phyloP scores from a whole-genome alignment of 2,113 vertebrate genomes.

The Anser cygnoides region DNA sequence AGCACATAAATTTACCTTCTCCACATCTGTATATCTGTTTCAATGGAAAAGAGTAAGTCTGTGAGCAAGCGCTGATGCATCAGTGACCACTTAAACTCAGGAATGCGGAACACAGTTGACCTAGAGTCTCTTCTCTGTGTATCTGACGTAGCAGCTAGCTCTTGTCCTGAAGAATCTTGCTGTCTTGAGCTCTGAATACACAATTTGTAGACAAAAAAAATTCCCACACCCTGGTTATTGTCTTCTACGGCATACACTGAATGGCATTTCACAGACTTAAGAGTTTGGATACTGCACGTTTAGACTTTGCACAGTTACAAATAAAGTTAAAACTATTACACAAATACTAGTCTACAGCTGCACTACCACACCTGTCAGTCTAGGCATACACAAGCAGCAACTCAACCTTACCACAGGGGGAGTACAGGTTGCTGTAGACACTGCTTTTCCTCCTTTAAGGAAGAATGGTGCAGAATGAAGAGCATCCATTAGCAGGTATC shows the following conservation, averaged over 20 bases:
- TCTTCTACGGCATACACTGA: neutral
- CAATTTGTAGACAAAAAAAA: neutral
- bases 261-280: neutral
- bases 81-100: constrained; percentile 94
- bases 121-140: constrained; percentile 83
- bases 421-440: constrained; percentile 36
- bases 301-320: neutral
- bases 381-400: constrained; percentile 38
- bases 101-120: constrained; percentile 92
- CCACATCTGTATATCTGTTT: constrained; percentile 99
- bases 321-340: constrained; percentile 7
- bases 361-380: constrained; percentile 9
- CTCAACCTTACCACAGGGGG: constrained; percentile 60
- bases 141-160: constrained; percentile 35
- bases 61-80: constrained; percentile 98
- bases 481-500: constrained; percentile 54
- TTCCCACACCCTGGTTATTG: neutral
- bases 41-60: constrained; percentile 95
- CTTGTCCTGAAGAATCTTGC: constrained; percentile 62
- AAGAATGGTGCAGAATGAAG: constrained; percentile 66
- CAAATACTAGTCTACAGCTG: constrained; percentile 33
- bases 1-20: constrained; percentile 82
- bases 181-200: constrained; percentile 73
- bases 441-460: constrained; percentile 71
- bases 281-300: neutral